Percentiles rank a stretch among this genome's conserved stretches.
Conservation (phyloP, 2,888 invertebrate genomes). For the Criorhina ranunculi region DNA sequence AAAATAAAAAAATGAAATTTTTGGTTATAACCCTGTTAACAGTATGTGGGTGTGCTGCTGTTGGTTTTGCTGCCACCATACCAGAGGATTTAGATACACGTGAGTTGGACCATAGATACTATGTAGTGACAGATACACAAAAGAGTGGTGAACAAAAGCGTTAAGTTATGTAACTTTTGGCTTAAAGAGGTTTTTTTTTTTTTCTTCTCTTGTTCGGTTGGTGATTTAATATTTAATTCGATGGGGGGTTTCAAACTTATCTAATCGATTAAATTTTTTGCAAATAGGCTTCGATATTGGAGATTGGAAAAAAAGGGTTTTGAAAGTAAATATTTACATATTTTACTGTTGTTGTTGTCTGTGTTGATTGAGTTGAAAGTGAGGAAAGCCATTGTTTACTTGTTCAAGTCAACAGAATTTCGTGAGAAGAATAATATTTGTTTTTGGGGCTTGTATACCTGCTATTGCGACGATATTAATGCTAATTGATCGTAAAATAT, state of each 20-base stretch:
- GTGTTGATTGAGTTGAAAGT: background rate
- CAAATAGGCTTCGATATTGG: conserved; percentile 6
- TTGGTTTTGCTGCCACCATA: conserved; percentile 62
- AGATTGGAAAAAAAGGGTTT: conserved; percentile 15
- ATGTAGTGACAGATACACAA: conserved; percentile 43
- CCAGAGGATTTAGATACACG: conserved; percentile 58
- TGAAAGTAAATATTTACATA: conserved; percentile 33
- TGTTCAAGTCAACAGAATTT: conserved; percentile 5
- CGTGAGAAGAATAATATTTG: conserved; percentile 20
- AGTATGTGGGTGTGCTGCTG: conserved; percentile 60
- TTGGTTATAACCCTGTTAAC: conserved; percentile 45
- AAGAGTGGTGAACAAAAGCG: conserved; percentile 29
- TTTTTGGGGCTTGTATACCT: background rate
- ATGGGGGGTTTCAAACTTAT: conserved; percentile 19
- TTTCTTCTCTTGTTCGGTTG: background rate
- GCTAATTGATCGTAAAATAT: too few species aligned
- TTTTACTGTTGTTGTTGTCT: background rate
- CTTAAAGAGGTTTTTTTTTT: conserved; percentile 1
- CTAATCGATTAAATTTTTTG: conserved; percentile 24
- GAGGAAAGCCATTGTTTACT: conserved; percentile 33
- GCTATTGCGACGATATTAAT: background rate
- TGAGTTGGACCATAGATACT: conserved; percentile 59
- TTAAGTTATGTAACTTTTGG: conserved; percentile 42
- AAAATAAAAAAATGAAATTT: conserved; percentile 49
- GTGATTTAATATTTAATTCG: conserved; percentile 54